A percentile compares a stretch with the other conserved stretches of the same genome.
Conservation (phyloP, 1,140 invertebrate genomes). For the Drosophila ercepeae region DNA sequence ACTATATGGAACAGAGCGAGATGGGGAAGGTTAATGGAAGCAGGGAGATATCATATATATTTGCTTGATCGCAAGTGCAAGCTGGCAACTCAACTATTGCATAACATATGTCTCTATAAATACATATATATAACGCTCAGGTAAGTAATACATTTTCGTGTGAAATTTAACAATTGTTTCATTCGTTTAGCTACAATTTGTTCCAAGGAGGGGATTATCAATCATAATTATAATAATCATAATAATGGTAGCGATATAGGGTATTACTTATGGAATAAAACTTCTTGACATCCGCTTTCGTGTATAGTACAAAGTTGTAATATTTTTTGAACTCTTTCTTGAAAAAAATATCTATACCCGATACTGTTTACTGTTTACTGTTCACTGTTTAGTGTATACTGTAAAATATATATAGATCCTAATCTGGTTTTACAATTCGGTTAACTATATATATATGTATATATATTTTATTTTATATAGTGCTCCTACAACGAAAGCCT, state of each 20-base stretch:
- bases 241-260: constrained; percentile 6
- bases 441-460: constrained; percentile 39
- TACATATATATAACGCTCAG: neutral
- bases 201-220: neutral
- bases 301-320: constrained; percentile 59
- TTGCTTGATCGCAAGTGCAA: constrained; percentile 31
- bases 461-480: neutral
- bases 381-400: neutral
- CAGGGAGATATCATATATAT: constrained; percentile 16
- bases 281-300: constrained; percentile 7
- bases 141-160: constrained; percentile 21
- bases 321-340: constrained; percentile 33
- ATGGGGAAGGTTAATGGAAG: constrained; percentile 1
- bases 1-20: constrained; percentile 3
- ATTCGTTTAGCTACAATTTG: constrained; percentile 32
- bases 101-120: constrained; percentile 17
- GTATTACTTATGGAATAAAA: constrained; percentile 35
- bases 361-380: neutral
- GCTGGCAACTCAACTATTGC: constrained; percentile 34
- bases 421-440: constrained; percentile 39
- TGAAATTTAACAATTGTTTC: constrained; percentile 48
- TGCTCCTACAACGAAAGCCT: constrained; percentile 17
- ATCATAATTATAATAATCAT: constrained; percentile 9
- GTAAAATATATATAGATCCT: constrained; percentile 19
- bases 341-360: constrained; percentile 1